Evolutionary conservation across 1,140 invertebrate species (phyloP), one percentile per base, ranked within the genome.

Genomic region (Cotesia chilonis): DNA sequence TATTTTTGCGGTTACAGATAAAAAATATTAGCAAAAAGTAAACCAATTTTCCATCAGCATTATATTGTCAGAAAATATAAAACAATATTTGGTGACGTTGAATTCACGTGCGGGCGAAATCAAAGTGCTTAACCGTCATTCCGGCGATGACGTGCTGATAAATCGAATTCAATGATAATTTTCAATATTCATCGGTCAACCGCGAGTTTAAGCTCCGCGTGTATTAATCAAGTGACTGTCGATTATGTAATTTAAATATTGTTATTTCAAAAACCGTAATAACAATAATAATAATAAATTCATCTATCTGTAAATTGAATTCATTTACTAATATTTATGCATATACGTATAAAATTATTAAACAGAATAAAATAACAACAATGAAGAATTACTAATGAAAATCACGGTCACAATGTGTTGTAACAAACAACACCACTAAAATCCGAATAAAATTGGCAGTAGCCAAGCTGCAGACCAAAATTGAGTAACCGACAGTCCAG

Each of bases 401-500:
- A 63, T 63, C 60, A n/a, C 37, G n/a, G 6, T 4, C 37, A 37
- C 60, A 28, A 38, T 35, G 20, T 63, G 20, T n/a, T 12, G 20
- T 57, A 57, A 17, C 60, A 63, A 14, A 63, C 60, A 66, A 35
- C 14, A 65, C 63, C n/a, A n/a, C 41, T 14, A n/a, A 68, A 68
- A 68, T 68, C 66, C 66, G 51, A 51, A 68, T 68, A 68, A 68
- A 68, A 68, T 68, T 68, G 66, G 66, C 66, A 55, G 20, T 35
- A 17, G 12, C 28, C 28, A 28, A 3, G 28, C 28, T 28, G 28
- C 28, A 28, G 28, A 28, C 28, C 66, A 68, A 52, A 68, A 68
- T 68, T 35, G 66, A 68, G 66, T 68, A 68, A 68, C 66, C 36
- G 35, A 12, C 60, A 17, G 35, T 36, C 37, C 60, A 63, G 12